These are phyloP conservation scores for Colletes latitarsis DNA, from an alignment of 1,140 invertebrate genomes.

Conservation along the genomic window DNA sequence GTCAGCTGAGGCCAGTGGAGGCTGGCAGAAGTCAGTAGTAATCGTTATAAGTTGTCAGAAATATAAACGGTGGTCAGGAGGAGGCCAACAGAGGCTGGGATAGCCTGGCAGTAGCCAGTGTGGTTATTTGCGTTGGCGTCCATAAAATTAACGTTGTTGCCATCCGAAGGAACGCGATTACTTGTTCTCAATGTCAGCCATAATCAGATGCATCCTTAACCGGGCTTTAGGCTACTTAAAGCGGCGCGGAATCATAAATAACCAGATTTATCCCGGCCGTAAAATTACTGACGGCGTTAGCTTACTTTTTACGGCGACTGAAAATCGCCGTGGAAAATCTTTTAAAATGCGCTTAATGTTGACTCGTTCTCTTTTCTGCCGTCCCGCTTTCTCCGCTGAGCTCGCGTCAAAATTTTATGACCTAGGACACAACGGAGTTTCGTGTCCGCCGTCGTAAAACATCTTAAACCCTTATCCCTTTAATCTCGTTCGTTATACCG, in stretches of 20 bases:
- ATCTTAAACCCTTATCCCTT: constrained; percentile 55
- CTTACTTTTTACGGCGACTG: constrained; percentile 35
- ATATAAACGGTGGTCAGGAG: too few species aligned
- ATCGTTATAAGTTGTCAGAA: too few species aligned
- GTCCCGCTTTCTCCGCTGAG: not conserved
- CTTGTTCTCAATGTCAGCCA: constrained; percentile 3
- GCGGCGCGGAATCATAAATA: constrained; percentile 35
- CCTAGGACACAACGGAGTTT: constrained; percentile 36
- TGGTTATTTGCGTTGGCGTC: not conserved
- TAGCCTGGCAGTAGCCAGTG: too few species aligned
- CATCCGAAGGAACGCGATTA: constrained; percentile 14
- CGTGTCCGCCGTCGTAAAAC: constrained; percentile 53
- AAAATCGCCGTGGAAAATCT: constrained; percentile 15
- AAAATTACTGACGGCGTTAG: constrained; percentile 30
- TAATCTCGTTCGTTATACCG: constrained; percentile 63
- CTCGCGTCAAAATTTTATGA: constrained; percentile 62
- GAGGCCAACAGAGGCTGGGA: too few species aligned
- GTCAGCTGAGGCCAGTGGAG: too few species aligned
- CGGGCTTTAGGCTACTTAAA: constrained; percentile 25
- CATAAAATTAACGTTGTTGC: not conserved
- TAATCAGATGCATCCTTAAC: constrained; percentile 15
- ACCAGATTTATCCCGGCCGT: constrained; percentile 39
- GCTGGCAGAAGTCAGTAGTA: too few species aligned
- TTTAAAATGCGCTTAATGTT: constrained; percentile 37
- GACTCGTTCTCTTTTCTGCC: not conserved